A percentile compares a stretch with the other conserved stretches of the same genome.
Evolutionary conservation across 2,888 invertebrate genomes (phyloP).

Genomic region (Furcula furcula): DNA sequence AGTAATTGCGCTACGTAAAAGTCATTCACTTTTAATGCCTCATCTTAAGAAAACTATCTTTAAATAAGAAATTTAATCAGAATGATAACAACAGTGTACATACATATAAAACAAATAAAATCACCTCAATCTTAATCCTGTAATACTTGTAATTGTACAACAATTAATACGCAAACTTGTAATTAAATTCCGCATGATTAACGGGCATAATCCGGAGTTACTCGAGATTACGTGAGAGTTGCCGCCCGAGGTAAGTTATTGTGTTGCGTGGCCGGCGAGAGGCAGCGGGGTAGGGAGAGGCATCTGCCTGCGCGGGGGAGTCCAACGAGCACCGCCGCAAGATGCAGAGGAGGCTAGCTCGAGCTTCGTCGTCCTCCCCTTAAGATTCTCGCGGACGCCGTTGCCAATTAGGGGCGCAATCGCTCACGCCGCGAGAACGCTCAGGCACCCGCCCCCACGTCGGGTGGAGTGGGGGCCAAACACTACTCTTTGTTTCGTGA

Average conservation of each 20-base stretch:
- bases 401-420: conserved; percentile 82
- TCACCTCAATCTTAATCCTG: conserved; percentile 45
- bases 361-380: conserved; percentile 75
- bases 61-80: no score
- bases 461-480: conserved; percentile 28
- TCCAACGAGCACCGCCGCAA: no score
- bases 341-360: conserved; percentile 68
- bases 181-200: conserved; percentile 81
- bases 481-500: conserved; percentile 66
- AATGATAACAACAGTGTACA: not conserved
- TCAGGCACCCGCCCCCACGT: conserved; percentile 47
- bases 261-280: conserved; percentile 58
- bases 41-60: no score
- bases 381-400: conserved; percentile 83
- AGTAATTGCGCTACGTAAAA: no score
- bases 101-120: conserved; percentile 16
- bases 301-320: no score
- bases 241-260: conserved; percentile 74
- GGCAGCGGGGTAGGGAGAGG: conserved; percentile 39
- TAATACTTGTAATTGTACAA: conserved; percentile 74
- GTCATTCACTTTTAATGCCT: no score
- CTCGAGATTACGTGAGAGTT: conserved; percentile 75
- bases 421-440: conserved; percentile 73
- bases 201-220: conserved; percentile 79
- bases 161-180: conserved; percentile 81